These are phyloP conservation scores for Margaritifera margaritifera DNA, from an alignment of 2,888 invertebrate species.

Conservation along the genomic window DNA sequence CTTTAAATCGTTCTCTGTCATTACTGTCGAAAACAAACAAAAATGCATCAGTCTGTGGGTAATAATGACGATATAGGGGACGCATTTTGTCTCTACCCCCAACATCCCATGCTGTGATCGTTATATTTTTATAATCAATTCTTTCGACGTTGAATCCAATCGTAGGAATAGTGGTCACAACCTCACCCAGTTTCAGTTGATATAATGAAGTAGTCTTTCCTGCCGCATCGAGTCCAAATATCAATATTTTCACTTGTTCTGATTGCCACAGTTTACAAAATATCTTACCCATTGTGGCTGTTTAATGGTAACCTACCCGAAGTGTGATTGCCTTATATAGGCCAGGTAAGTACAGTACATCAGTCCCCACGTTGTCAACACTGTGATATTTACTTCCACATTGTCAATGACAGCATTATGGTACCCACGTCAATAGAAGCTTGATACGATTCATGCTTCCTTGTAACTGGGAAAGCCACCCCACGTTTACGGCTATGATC, in stretches of 20 bases:
- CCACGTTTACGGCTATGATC: no score
- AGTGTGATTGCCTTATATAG: no score
- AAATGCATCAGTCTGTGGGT: slow-evolving; percentile 34
- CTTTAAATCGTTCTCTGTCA: slow-evolving; percentile 41
- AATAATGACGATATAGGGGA: slow-evolving; percentile 45
- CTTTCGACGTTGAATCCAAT: slow-evolving; percentile 57
- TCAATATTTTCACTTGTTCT: slow-evolving; percentile 18
- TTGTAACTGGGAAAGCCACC: no score
- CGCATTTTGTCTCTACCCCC: slow-evolving; percentile 46
- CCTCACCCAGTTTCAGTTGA: slow-evolving; percentile 43
- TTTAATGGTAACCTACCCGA: no score
- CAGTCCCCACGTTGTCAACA: no score
- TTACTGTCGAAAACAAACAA: slow-evolving; percentile 53
- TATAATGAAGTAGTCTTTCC: slow-evolving; percentile 52
- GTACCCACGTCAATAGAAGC: no score
- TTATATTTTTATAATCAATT: slow-evolving; percentile 31
- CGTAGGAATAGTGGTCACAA: slow-evolving; percentile 53
- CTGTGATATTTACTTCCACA: no score
- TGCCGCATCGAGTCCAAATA: slow-evolving; percentile 45
- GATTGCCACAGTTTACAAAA: neutral
- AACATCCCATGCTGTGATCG: slow-evolving; percentile 46
- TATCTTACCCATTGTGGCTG: neutral
- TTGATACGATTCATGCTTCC: no score
- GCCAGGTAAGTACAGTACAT: no score
- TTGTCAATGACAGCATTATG: no score